These are phyloP conservation scores for Papilio dardanus DNA, from an alignment of 1,140 invertebrate species.

Conservation along the genomic window DNA sequence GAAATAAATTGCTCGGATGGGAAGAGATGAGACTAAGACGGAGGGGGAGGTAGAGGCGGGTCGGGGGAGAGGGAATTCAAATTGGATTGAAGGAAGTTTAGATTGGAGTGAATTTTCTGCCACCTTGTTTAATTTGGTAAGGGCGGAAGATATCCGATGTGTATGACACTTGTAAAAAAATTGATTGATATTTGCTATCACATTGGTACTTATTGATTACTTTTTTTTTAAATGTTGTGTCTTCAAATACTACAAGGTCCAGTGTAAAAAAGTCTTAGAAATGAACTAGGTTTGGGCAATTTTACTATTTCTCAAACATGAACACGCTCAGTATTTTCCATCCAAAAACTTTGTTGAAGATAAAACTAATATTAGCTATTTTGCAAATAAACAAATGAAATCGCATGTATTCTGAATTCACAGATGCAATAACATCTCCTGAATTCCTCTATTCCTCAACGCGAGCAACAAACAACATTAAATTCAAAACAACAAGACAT, in stretches of 20 bases:
- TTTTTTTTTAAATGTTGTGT: too few species aligned
- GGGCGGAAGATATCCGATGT: conserved; percentile 45
- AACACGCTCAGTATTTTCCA: not conserved
- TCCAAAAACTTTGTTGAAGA: not conserved
- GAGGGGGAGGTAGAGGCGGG: conserved; percentile 41
- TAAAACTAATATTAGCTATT: not conserved
- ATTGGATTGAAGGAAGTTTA: conserved; percentile 79
- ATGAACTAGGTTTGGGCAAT: too few species aligned
- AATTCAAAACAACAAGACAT: not conserved
- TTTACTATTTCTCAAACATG: not conserved
- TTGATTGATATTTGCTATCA: not conserved
- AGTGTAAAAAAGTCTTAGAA: too few species aligned
- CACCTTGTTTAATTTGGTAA: conserved; percentile 77
- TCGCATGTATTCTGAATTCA: not conserved
- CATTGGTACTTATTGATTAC: not conserved
- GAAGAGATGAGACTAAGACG: conserved; percentile 37
- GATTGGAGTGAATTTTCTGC: conserved; percentile 78
- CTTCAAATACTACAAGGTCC: too few species aligned
- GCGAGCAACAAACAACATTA: not conserved
- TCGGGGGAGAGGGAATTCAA: conserved; percentile 65
- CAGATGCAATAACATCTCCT: not conserved
- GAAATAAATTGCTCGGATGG: conserved; percentile 65
- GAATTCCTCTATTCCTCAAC: not conserved
- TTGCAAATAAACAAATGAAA: not conserved
- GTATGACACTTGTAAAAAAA: conserved; percentile 46